Percentiles rank a stretch among this genome's conserved stretches.
phyloP scores from a whole-genome alignment of 2,888 invertebrate genomes.

The Lithophane ornitopus region DNA sequence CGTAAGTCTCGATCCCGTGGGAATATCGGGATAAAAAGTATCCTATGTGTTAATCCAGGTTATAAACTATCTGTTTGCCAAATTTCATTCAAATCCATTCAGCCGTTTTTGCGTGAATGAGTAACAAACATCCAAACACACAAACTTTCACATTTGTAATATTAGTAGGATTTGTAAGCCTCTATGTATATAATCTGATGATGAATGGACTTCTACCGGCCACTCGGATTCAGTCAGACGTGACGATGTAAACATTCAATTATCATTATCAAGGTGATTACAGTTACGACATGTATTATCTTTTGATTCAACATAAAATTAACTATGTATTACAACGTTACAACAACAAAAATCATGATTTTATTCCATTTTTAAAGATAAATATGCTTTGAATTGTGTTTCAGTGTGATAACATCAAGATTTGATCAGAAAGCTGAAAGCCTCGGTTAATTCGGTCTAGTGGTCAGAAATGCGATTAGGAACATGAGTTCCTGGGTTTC shows the following conservation, averaged over 20 bases:
- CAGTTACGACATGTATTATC: constrained; percentile 22
- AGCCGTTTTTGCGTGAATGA: no score
- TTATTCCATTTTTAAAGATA: not conserved
- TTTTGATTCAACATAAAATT: constrained; percentile 4
- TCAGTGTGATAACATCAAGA: not conserved
- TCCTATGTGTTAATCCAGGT: no score
- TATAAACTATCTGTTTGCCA: no score
- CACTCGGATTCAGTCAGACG: constrained; percentile 12
- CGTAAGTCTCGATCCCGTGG: no score
- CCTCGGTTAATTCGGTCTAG: not conserved
- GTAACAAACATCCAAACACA: no score
- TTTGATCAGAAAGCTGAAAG: not conserved
- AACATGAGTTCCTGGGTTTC: no score
- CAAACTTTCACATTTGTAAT: no score
- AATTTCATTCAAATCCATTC: no score
- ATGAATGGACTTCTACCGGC: constrained; percentile 35
- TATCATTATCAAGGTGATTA: constrained; percentile 36
- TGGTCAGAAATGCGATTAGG: no score
- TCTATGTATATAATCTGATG: constrained; percentile 38
- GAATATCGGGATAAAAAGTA: no score
- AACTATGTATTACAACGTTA: constrained; percentile 1
- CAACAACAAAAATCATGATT: not conserved
- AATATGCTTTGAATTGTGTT: not conserved
- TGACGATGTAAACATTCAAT: constrained; percentile 19
- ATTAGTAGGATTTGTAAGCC: no score